These are phyloP conservation scores for Prionace glauca DNA, from an alignment of 2,797 vertebrate genomes.

Conservation along the genomic window DNA sequence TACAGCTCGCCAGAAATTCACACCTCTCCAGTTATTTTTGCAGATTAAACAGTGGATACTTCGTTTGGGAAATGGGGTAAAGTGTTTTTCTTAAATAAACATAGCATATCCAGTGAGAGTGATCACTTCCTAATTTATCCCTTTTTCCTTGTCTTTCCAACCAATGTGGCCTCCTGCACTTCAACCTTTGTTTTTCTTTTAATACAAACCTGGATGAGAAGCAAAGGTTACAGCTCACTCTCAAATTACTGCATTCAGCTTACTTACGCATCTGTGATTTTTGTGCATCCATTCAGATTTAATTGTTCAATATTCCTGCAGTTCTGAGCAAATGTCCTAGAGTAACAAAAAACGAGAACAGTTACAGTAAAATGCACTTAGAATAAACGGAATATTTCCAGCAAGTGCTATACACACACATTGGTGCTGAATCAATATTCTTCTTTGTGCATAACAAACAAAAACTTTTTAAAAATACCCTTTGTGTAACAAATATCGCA, in stretches of 20 bases:
- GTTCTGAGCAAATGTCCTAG: constrained; percentile 92
- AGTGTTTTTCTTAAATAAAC: background rate
- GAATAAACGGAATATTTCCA: background rate
- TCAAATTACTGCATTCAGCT: no score
- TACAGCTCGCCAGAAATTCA: constrained; percentile 6
- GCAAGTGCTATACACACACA: background rate
- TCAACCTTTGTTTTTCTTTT: background rate
- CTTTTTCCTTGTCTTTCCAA: background rate
- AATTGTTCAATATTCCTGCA: constrained; percentile 95
- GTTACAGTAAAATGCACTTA: constrained; percentile 32
- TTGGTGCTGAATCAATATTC: background rate
- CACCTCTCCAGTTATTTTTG: no score
- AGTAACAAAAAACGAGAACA: constrained; percentile 40
- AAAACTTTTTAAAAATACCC: background rate
- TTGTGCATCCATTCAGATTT: constrained; percentile 92
- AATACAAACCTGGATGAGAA: background rate
- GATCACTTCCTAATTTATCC: background rate
- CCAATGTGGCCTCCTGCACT: background rate
- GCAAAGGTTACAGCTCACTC: background rate
- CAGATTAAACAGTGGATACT: background rate
- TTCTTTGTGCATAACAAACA: background rate
- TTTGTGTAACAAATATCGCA: background rate
- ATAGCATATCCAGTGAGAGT: constrained; percentile 11
- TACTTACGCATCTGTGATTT: constrained; percentile 90
- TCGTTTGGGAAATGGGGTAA: constrained; percentile 37